Conservation (phyloP, 1,140 invertebrate genomes). For the Diachasma alloeum region DNA sequence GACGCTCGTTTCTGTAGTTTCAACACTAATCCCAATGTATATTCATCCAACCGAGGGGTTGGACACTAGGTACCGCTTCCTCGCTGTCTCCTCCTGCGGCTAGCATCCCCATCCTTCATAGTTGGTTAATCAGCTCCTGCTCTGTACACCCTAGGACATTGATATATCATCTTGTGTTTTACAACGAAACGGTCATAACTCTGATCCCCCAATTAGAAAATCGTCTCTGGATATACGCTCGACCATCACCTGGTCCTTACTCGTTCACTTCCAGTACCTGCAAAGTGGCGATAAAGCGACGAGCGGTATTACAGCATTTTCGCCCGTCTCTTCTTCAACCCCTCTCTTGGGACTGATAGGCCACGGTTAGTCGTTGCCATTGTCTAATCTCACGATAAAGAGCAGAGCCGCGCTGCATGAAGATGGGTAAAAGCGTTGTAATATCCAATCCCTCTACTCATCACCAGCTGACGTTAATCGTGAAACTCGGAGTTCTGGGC, state of each 20-base stretch:
- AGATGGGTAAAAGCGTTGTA: neutral
- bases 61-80: no score
- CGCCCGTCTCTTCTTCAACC: neutral
- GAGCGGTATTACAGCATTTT: neutral
- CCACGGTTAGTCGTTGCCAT: neutral
- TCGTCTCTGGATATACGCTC: neutral
- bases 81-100: neutral
- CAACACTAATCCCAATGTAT: no score
- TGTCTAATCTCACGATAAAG: slow-evolving; percentile 32
- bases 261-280: slow-evolving; percentile 26
- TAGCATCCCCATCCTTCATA: neutral
- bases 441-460: slow-evolving; percentile 20
- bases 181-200: neutral
- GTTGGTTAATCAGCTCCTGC: neutral
- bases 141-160: neutral
- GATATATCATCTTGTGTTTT: neutral
- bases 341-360: neutral
- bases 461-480: slow-evolving; percentile 27
- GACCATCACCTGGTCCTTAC: neutral
- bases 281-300: slow-evolving; percentile 32
- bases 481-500: neutral
- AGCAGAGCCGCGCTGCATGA: neutral
- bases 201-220: slow-evolving; percentile 5
- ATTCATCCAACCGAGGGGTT: no score
- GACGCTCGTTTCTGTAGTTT: no score